Evolutionary conservation across 92 coral and sea anemone genomes (phyloP).

Genomic region (Phenganax marumi): DNA sequence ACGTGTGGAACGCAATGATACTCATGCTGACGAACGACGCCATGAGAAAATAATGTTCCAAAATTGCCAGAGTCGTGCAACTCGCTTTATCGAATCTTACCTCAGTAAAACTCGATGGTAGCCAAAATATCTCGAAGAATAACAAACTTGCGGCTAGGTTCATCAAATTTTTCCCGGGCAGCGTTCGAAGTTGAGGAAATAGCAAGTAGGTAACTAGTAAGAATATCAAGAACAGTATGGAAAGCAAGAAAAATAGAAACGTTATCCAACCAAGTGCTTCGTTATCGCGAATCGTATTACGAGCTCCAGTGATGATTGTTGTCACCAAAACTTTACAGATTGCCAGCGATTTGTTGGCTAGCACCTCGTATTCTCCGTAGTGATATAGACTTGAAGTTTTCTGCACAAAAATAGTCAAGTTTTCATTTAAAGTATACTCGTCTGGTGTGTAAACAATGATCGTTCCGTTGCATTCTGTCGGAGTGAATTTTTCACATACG

Average conservation of each 20-base stretch:
- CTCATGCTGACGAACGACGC: constrained; percentile 70
- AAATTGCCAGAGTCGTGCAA: constrained; percentile 51
- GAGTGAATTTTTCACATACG: constrained; percentile 44
- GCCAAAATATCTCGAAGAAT: constrained; percentile 25
- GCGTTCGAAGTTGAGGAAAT: constrained; percentile 45
- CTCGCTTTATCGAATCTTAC: constrained; percentile 7
- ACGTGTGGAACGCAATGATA: constrained; percentile 71
- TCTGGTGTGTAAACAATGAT: background rate
- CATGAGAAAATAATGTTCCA: constrained; percentile 58
- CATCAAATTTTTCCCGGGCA: constrained; percentile 52
- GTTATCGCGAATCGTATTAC: constrained; percentile 11
- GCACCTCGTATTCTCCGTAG: constrained; percentile 29
- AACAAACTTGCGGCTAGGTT: constrained; percentile 34
- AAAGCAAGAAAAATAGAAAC: constrained; percentile 27
- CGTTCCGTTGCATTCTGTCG: constrained; percentile 37
- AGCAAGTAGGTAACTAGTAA: constrained; percentile 42
- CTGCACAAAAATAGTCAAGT: constrained; percentile 24
- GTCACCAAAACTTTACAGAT: background rate
- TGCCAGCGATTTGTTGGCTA: constrained; percentile 16
- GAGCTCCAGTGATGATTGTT: constrained; percentile 3
- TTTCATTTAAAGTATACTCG: background rate
- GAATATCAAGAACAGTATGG: constrained; percentile 23
- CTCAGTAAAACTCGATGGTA: constrained; percentile 19
- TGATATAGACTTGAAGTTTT: constrained; percentile 19
- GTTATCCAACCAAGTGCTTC: constrained; percentile 49